Conservation (phyloP, 2,113 vertebrate genomes). For the Corynorhinus townsendii region DNA sequence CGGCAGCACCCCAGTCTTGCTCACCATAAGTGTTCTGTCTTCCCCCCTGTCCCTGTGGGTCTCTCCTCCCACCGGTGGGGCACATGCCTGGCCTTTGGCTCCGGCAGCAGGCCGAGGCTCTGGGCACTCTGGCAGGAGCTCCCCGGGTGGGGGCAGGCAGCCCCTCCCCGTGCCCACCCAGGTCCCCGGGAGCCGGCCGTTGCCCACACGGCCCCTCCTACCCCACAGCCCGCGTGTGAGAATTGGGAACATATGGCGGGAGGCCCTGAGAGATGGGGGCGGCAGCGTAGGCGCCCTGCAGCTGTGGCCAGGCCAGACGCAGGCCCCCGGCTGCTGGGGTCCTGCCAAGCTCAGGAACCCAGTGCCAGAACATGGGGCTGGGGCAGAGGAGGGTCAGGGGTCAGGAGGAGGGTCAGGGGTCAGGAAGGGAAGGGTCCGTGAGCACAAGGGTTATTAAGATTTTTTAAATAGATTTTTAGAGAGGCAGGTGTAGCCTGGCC, state of each 20-base stretch:
- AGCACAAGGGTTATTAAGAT: background rate
- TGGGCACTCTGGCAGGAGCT: background rate
- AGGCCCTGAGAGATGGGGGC: background rate
- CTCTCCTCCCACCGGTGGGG: background rate
- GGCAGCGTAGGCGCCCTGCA: rapidly evolving
- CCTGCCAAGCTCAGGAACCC: background rate
- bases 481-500: too few relatives aligned
- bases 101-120: background rate
- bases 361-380: background rate
- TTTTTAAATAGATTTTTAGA: too few relatives aligned
- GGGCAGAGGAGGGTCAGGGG: background rate
- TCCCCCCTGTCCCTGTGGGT: background rate
- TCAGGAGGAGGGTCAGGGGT: background rate
- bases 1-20: background rate
- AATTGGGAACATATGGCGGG: background rate
- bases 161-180: background rate
- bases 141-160: background rate
- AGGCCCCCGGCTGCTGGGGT: background rate
- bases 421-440: background rate
- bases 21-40: background rate
- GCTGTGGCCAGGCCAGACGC: background rate
- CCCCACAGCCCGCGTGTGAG: background rate
- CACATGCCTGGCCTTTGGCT: background rate
- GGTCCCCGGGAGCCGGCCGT: rapidly evolving
- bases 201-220: too few relatives aligned